phyloP scores from a whole-genome alignment of 2,888 invertebrate genomes.

The Girardia tigrina region DNA sequence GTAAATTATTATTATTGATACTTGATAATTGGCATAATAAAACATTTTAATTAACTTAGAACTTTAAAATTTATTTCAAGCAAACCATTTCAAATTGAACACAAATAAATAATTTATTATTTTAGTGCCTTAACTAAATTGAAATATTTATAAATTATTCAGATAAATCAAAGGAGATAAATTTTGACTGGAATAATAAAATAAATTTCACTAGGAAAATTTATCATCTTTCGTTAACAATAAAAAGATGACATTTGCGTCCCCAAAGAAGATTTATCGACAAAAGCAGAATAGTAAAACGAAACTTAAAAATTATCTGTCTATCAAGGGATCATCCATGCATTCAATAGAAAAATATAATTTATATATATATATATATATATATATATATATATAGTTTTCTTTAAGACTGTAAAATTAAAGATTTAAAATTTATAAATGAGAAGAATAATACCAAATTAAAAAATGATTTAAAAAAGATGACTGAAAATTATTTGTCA shows the following conservation, averaged over 20 bases:
- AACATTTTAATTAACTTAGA: too few species aligned
- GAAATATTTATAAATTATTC: neutral
- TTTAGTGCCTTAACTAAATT: neutral
- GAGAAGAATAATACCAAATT: too few species aligned
- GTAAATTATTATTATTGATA: too few species aligned
- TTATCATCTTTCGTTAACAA: neutral
- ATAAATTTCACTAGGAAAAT: neutral
- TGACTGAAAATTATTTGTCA: too few species aligned
- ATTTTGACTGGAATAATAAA: neutral
- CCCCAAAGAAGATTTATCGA: neutral
- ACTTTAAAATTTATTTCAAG: too few species aligned
- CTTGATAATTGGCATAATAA: too few species aligned
- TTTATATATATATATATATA: too few species aligned
- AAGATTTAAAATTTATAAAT: too few species aligned
- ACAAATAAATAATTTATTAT: neutral
- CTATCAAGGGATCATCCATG: neutral
- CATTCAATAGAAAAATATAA: neutral
- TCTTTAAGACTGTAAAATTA: too few species aligned
- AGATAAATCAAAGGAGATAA: neutral
- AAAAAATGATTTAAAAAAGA: too few species aligned
- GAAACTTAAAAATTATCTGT: neutral
- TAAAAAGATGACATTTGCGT: neutral
- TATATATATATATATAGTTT: too few species aligned
- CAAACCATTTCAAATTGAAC: neutral
- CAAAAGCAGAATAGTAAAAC: neutral